Base-by-base conservation (phyloP, 2,113 vertebrate genomes). In the Hirundichthys speculiger region DNA sequence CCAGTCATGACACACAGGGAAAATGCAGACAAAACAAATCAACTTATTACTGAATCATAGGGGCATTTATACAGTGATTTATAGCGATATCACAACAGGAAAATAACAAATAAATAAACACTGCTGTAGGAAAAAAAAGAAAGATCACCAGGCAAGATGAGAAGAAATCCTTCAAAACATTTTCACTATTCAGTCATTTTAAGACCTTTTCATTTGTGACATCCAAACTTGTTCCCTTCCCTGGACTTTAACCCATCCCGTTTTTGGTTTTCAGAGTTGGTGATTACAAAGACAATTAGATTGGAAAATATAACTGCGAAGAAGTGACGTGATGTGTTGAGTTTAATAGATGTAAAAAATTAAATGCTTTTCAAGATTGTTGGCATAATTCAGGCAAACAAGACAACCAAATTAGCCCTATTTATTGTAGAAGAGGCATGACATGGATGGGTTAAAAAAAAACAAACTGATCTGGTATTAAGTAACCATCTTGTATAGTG, bases 31-130 rank as follows among this genome's bases (percentile, higher is more conserved):
- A 86, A 76, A 89, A 77, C 15, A 10, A 45, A 45, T n/a, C n/a
- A 43, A 82, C 71, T 88, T 91, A 90, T 88, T 86, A 89, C 75
- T 92, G 76, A 90, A 90, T 90, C 72, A 88, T 82, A 82, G 90
- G n/a, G 89, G 85, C 80, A 89, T 91, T 88, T 88, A 78, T 92
- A 92, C 91, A 93, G 88, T 91, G 90, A 92, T 90, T 93, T 81
- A 87, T 91, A 92, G 89, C 88, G 77, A 78, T 89, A 89, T 87
- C 78, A 84, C 84, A 88, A 80, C 81, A 80, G 43, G 42, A 73
- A 86, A 82, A 73, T 15, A 67, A 30, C 80, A 83, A 89, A 85
- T 79, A 85, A 92, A 90, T 90, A 89, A 92, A 86, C 79, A 92
- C 71, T 82, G 58, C 81, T 80, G 83, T 55, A 87, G 56, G 80